These are phyloP conservation scores for Platanista minor DNA, from an alignment of 2,113 vertebrate species.

Conservation along the genomic window DNA sequence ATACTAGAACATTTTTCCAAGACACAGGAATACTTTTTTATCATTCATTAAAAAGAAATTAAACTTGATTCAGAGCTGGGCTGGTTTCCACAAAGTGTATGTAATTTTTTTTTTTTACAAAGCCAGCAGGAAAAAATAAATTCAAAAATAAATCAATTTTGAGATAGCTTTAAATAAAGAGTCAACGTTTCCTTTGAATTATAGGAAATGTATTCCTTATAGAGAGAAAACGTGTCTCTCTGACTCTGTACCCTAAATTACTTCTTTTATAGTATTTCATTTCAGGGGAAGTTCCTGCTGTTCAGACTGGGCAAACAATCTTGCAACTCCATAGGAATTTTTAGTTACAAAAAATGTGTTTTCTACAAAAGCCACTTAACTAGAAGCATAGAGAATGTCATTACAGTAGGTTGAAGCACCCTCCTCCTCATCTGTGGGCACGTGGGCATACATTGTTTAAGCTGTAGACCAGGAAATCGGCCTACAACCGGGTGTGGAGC, in stretches of 20 bases:
- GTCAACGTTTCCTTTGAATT: neutral
- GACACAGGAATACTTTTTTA: neutral
- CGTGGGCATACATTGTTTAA: neutral
- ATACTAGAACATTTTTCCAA: neutral
- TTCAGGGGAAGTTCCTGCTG: neutral
- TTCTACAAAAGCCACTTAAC: neutral
- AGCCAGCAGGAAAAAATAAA: neutral
- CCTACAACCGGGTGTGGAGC: neutral
- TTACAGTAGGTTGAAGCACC: neutral
- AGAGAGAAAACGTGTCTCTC: neutral
- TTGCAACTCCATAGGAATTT: neutral
- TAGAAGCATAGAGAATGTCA: neutral
- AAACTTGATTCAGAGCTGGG: neutral
- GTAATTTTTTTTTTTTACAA: neutral
- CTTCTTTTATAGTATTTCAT: neutral
- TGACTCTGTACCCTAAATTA: neutral
- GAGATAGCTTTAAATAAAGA: neutral
- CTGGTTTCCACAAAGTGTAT: neutral
- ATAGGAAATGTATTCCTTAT: neutral
- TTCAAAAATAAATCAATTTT: neutral
- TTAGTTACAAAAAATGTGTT: neutral
- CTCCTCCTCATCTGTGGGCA: neutral
- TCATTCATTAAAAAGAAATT: neutral
- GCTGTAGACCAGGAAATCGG: neutral
- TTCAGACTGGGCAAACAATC: neutral